Percentiles rank a stretch among this genome's conserved stretches.
These are phyloP conservation scores for Bruchidius siliquastri DNA, from an alignment of 2,888 invertebrate genomes.

Conservation along the genomic window DNA sequence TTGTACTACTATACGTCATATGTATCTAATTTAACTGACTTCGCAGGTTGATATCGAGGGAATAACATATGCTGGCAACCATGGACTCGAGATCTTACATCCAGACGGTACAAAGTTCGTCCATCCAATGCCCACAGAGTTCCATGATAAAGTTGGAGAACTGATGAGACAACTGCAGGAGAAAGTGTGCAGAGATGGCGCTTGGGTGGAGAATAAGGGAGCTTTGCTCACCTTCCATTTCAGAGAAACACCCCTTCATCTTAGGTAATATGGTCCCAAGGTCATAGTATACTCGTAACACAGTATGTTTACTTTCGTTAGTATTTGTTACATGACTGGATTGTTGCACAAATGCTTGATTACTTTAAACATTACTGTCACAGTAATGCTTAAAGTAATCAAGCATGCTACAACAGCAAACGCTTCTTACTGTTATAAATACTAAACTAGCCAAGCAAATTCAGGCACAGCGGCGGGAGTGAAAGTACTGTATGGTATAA, in stretches of 20 bases:
- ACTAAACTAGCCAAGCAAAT: too few species aligned
- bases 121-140: constrained; percentile 84
- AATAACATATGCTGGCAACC: constrained; percentile 86
- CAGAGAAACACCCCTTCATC: constrained; percentile 71
- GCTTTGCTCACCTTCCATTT: constrained; percentile 83
- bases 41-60: constrained; percentile 76
- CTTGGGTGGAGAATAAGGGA: constrained; percentile 91
- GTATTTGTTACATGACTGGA: too few species aligned
- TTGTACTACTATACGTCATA: too few species aligned
- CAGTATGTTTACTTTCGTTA: too few species aligned
- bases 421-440: too few species aligned
- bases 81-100: constrained; percentile 82
- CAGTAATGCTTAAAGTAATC: too few species aligned
- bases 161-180: constrained; percentile 77
- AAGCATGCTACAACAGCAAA: too few species aligned
- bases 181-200: constrained; percentile 79
- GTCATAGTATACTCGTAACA: too few species aligned
- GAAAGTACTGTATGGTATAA: too few species aligned
- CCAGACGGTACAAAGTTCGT: constrained; percentile 88
- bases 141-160: constrained; percentile 72
- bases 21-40: background rate
- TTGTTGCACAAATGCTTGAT: too few species aligned
- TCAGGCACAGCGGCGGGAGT: too few species aligned
- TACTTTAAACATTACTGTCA: too few species aligned
- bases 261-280: constrained; percentile 45